These are phyloP conservation scores for Phoeniculus purpureus DNA, from an alignment of 2,797 vertebrate genomes.

Conservation along the genomic window DNA sequence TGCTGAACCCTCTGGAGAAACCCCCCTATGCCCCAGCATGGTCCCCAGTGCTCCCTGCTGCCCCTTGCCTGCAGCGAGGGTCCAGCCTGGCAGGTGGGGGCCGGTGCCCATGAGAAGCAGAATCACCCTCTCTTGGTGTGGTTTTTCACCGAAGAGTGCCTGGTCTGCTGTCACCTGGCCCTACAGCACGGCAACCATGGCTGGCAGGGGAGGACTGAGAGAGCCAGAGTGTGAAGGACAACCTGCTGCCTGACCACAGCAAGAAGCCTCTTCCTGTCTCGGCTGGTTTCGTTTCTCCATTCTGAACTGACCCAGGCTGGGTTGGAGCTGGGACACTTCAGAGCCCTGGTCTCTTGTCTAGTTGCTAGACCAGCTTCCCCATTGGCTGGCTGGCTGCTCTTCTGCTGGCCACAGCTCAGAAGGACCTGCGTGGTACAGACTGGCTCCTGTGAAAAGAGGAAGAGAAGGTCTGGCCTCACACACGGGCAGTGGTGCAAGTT, in stretches of 20 bases:
- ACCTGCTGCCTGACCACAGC: neutral
- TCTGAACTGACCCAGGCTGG: neutral
- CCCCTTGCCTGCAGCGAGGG: neutral
- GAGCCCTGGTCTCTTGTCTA: neutral
- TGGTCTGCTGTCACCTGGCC: neutral
- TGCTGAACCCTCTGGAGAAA: neutral
- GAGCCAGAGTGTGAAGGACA: neutral
- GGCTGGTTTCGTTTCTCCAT: conserved; percentile 31
- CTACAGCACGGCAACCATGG: accelerated
- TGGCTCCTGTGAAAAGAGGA: neutral
- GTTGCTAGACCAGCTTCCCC: conserved; percentile 19
- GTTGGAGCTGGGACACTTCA: neutral
- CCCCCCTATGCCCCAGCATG: neutral
- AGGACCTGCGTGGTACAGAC: neutral
- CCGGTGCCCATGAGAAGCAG: neutral
- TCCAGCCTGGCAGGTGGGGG: neutral
- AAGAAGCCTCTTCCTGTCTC: neutral
- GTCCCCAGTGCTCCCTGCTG: neutral
- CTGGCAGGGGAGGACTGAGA: neutral
- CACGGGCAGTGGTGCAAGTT: neutral
- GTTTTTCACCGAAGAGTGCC: neutral
- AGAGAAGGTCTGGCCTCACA: neutral
- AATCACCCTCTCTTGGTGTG: neutral
- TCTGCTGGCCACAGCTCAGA: neutral
- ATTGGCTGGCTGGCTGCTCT: neutral